Evolutionary conservation across 1,140 invertebrate species (phyloP), one percentile per base, ranked within the genome.

Genomic region (Saccostrea glomerata): DNA sequence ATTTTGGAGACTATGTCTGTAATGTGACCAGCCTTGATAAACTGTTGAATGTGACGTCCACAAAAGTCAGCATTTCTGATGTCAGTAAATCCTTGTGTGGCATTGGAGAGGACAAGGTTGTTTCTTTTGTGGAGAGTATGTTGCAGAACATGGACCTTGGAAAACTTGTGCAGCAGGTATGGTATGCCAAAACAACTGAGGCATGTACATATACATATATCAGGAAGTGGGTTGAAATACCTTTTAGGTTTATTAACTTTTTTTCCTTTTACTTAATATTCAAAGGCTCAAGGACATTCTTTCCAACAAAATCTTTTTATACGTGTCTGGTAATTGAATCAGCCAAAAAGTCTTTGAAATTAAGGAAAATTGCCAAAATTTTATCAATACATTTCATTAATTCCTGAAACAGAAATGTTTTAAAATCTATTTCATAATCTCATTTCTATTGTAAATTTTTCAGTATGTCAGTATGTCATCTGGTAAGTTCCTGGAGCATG

Each of bases 131-230:
- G 13, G 90, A 92, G 25, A 87, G 83, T 40, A 25, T 94, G 3
- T 83, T 92, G 5, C 87, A 82, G 17, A 84, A 92, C 17, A 63
- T 94, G 17, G 91, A 93, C 84, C 90, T 94, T 66, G 93, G 94
- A 13, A 89, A 91, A 12, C 85, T 94, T 11, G 82, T 94, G 2
- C 63, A 92, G 87, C 88, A 90, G 84, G 93, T 92, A 86, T 47
- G 87, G 54, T 7, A 17, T 82, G 6, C 58, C 0, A 63, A 6
- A 2, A 20, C 17, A 20, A 20, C 13, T 1, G 5, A 63, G 6
- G 58, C 17, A 2, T 6, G 17, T 63, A n/a, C 47, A 20, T 60
- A 12, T 60, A 4, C 58, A n/a, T 36, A 36, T 36, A 36, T 36
- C 30, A 36, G 30, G 30, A 2, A 1, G 30, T 36, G 30, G 30